Evolutionary conservation across 2,113 vertebrate genomes (phyloP), one percentile per base, ranked within the genome.

Genomic region (Origma solitaria): DNA sequence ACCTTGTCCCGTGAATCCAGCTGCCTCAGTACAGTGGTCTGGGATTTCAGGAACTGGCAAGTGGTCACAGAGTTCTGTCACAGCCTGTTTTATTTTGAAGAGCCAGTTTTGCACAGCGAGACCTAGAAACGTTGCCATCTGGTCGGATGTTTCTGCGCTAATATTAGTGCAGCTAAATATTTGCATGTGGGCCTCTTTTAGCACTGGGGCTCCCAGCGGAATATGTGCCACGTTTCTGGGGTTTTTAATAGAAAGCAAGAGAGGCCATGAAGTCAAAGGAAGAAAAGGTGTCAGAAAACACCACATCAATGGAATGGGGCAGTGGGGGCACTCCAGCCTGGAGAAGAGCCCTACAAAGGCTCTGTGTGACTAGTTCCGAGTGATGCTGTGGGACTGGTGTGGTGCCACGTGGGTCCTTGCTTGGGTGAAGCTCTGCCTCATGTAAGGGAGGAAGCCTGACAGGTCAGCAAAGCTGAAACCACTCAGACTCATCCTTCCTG

Each of bases 161-260:
- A 95, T 92, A 96, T 96, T 95, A 96, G 95, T 64, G 82, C 3
- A 7, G 84, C 82, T 96, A 92, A 97, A 95, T 96, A 96, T 96
- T 97, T 97, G 94, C 76, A 91, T 84, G 82, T 62, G 69, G 51
- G 83, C 82, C 53, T 69, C 78, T 95, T 69, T 91, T 76, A 94
- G 94, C 61, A 22, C 72, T 88, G 64, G 17, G n/a, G 49, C 51
- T 96, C 90, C 76, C 92, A 44, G 76, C 65, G 93, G 90, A 88
- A 85, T 56, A 76, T 7, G 13, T 58, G 94, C 71, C 75, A 69
- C 37, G 38, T 87, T 90, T 90, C 73, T 82, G 62, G 82, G 56
- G 62, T 84, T 97, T 96, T 95, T 95, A 96, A 91, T 97, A 97
- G 96, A 93, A 95, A 93, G 93, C n/a, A 7, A 93, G 82, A 6